A percentile compares a stretch with the other conserved stretches of the same genome.
These are phyloP conservation scores for Gadus chalcogrammus DNA, from an alignment of 2,113 vertebrate species.

Conservation along the genomic window DNA sequence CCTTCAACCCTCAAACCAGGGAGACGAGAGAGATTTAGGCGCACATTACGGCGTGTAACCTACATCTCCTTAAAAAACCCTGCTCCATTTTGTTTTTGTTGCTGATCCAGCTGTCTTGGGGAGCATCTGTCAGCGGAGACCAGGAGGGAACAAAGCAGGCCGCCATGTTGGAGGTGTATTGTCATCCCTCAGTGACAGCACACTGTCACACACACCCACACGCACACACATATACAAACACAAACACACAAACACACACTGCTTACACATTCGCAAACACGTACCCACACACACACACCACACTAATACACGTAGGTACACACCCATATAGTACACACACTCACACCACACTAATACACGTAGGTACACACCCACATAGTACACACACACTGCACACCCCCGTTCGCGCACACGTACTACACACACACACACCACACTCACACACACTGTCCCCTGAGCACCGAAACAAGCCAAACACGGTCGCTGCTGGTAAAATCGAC, in stretches of 20 bases:
- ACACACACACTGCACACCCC: too few relatives aligned
- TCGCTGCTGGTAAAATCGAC: constrained; percentile 53
- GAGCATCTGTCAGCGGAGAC: constrained; percentile 67
- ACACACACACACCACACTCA: too few relatives aligned
- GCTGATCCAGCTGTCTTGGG: constrained; percentile 63
- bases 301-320: too few relatives aligned
- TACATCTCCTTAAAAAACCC: constrained; percentile 30
- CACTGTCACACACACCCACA: constrained; percentile 56
- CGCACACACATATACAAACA: too few relatives aligned
- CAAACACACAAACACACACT: constrained; percentile 15
- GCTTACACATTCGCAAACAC: too few relatives aligned
- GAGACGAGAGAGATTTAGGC: constrained; percentile 17
- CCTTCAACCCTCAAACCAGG: constrained; percentile 38
- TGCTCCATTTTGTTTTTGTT: constrained; percentile 31
- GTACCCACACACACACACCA: too few relatives aligned
- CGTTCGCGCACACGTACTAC: too few relatives aligned
- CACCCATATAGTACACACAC: too few relatives aligned
- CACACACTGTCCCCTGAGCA: constrained; percentile 41
- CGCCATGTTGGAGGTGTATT: constrained; percentile 62
- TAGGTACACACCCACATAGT: too few relatives aligned
- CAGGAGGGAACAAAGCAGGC: constrained; percentile 60
- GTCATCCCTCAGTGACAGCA: constrained; percentile 69
- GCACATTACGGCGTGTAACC: constrained; percentile 15
- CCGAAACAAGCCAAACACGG: constrained; percentile 44
- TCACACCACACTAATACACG: neutral